phyloP scores from a whole-genome alignment of 2,888 invertebrate genomes.

The Lasioglossum pauxillum region DNA sequence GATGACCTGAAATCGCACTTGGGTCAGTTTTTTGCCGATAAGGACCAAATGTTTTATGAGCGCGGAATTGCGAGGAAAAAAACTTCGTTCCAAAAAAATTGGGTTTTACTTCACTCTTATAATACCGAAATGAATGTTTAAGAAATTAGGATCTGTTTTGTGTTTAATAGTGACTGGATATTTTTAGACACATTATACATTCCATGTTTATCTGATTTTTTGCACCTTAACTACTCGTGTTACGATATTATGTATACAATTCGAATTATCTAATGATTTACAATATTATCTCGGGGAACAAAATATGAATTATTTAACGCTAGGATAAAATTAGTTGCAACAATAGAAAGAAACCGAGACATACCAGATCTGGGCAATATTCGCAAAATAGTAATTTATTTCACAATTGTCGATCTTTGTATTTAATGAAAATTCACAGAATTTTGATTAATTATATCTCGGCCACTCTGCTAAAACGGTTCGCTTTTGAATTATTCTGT shows the following conservation, averaged over 20 bases:
- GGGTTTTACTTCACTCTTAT: too few relatives aligned
- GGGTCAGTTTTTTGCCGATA: too few relatives aligned
- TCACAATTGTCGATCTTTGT: background rate
- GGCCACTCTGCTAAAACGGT: background rate
- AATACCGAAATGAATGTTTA: too few relatives aligned
- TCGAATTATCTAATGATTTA: background rate
- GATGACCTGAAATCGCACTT: too few relatives aligned
- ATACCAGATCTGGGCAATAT: background rate
- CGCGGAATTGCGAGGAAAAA: too few relatives aligned
- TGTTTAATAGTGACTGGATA: background rate
- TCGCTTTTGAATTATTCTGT: background rate
- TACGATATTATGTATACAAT: background rate
- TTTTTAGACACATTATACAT: background rate
- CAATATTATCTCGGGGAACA: background rate
- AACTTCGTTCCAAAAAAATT: too few relatives aligned
- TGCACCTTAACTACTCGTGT: background rate
- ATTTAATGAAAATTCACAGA: background rate
- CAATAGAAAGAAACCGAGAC: background rate
- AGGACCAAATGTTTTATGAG: too few relatives aligned
- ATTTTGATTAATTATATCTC: background rate
- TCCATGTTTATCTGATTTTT: background rate
- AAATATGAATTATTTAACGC: constrained; percentile 35
- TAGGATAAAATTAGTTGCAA: background rate
- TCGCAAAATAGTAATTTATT: background rate
- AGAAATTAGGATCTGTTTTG: background rate